Evolutionary conservation across 2,113 vertebrate species (phyloP).

Genomic region (Muntiacus muntjak): DNA sequence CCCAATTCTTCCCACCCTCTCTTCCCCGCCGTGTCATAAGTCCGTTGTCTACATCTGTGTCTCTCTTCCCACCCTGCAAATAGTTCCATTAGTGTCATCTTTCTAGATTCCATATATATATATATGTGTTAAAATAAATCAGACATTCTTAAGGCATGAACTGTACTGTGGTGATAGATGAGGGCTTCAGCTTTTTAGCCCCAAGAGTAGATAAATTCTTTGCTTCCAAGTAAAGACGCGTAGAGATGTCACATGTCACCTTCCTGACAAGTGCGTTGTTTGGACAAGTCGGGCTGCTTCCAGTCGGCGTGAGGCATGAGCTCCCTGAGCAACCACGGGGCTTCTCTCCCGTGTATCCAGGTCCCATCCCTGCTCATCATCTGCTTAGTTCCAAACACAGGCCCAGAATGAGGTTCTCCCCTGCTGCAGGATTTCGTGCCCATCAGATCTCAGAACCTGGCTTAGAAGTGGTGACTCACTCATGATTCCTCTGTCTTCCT

Average conservation of each 20-base stretch:
- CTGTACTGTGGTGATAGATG: too few relatives aligned
- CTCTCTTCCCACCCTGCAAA: background rate
- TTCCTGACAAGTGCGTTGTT: background rate
- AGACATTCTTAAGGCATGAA: background rate
- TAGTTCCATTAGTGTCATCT: background rate
- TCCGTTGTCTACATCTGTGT: background rate
- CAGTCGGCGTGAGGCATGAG: fast-evolving
- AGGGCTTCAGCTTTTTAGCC: background rate
- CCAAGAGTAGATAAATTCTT: background rate
- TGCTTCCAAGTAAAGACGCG: background rate
- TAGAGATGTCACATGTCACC: background rate
- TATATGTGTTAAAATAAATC: background rate
- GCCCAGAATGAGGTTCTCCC: background rate
- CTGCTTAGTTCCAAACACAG: background rate
- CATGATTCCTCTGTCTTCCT: background rate
- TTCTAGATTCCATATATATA: background rate
- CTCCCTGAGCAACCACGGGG: background rate
- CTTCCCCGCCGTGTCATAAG: background rate
- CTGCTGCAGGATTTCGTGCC: background rate
- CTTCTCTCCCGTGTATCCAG: background rate
- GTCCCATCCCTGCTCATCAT: background rate
- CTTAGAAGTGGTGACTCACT: background rate
- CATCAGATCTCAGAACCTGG: background rate
- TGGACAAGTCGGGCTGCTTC: background rate
- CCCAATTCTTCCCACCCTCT: background rate